Percentiles rank a stretch among this genome's conserved stretches.
Evolutionary conservation across 2,888 invertebrate species (phyloP).

Genomic region (Epistrophe eligans): DNA sequence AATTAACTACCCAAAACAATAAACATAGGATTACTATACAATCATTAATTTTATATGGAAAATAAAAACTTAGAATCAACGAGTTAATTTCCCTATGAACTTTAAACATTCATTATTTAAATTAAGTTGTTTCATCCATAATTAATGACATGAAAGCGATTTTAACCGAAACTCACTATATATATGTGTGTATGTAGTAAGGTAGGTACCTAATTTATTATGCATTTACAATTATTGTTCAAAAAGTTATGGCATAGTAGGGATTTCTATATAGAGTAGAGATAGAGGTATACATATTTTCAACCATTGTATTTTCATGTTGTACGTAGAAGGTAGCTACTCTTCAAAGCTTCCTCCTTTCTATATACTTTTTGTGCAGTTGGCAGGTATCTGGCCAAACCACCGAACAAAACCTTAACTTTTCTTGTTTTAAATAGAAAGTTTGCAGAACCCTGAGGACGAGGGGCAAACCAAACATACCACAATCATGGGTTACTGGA

Average conservation of each 20-base stretch:
- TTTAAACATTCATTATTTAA: constrained; percentile 18
- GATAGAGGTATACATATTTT: not conserved
- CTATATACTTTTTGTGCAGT: constrained; percentile 1
- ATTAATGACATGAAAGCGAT: constrained; percentile 20
- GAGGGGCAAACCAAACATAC: constrained; percentile 32
- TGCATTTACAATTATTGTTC: constrained; percentile 37
- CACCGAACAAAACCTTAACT: constrained; percentile 31
- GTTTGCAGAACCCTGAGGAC: constrained; percentile 26
- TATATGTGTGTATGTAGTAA: too few relatives aligned
- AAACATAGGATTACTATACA: not conserved
- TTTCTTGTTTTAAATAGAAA: constrained; percentile 40
- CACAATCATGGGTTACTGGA: constrained; percentile 39
- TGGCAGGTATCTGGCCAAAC: constrained; percentile 30
- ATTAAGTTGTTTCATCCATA: constrained; percentile 25
- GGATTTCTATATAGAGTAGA: not conserved
- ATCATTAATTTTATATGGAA: not conserved
- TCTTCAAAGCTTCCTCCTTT: constrained; percentile 5
- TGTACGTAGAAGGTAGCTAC: not conserved
- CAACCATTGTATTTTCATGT: not conserved
- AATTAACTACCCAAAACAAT: not conserved
- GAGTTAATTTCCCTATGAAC: not conserved
- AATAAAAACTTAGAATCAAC: constrained; percentile 3
- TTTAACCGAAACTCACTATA: constrained; percentile 4
- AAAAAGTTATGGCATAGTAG: constrained; percentile 13
- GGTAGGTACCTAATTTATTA: not conserved